Evolutionary conservation across 2,797 vertebrate species (phyloP).

Genomic region (Momotus momota): DNA sequence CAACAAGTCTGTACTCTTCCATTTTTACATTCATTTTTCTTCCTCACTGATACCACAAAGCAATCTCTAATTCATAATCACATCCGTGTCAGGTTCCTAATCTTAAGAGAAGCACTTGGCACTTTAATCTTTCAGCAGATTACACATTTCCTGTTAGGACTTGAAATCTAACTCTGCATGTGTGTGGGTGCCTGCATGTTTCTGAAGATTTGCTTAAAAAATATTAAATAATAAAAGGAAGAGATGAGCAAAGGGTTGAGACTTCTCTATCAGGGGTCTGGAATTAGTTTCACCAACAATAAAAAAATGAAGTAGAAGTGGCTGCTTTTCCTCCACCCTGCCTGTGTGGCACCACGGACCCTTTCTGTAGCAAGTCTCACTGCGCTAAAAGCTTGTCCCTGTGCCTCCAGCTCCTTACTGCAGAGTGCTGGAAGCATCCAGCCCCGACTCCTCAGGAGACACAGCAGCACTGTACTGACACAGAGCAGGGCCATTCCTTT

Average conservation of each 20-base stretch:
- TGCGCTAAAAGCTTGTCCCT: neutral
- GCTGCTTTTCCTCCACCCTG: neutral
- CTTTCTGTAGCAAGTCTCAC: neutral
- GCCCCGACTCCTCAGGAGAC: neutral
- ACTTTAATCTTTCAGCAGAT: conserved; percentile 60
- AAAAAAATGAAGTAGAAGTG: neutral
- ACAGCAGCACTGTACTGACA: neutral
- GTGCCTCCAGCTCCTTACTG: neutral
- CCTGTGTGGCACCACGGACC: fast-evolving
- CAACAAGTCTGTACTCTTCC: conserved; percentile 45
- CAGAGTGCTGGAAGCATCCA: neutral
- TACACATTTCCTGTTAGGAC: conserved; percentile 64
- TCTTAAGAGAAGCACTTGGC: conserved; percentile 43
- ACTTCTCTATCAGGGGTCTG: neutral
- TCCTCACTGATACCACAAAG: conserved; percentile 36
- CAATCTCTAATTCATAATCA: conserved; percentile 62
- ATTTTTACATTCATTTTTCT: conserved; percentile 14
- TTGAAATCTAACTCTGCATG: conserved; percentile 36
- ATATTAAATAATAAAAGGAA: neutral
- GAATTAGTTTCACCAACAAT: neutral
- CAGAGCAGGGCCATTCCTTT: neutral
- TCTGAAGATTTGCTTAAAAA: neutral
- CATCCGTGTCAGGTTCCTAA: conserved; percentile 51
- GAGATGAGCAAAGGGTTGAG: conserved; percentile 7
- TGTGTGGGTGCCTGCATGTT: neutral